phyloP scores from a whole-genome alignment of 2,888 invertebrate genomes.

The Malacosoma neustria region DNA sequence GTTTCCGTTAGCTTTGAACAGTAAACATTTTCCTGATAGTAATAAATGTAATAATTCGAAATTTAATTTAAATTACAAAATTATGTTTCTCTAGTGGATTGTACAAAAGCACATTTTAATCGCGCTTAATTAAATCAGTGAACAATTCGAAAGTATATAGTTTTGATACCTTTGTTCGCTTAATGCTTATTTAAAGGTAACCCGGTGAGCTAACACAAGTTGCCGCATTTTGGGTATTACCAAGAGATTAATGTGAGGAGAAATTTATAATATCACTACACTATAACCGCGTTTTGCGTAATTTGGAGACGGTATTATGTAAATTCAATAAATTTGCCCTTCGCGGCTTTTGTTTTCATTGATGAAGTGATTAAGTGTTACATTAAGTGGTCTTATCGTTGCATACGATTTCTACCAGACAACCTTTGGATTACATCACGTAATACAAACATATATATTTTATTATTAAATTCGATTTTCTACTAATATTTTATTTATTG shows the following conservation, averaged over 20 bases:
- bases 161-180: not conserved
- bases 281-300: constrained; percentile 31
- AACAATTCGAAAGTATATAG: not conserved
- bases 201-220: constrained; percentile 24
- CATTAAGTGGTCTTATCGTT: too few species aligned
- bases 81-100: too few species aligned
- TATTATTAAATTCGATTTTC: too few species aligned
- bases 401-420: too few species aligned
- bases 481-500: too few species aligned
- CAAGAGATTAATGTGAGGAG: constrained; percentile 41
- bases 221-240: constrained; percentile 29
- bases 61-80: too few species aligned
- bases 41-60: too few species aligned
- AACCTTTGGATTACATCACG: too few species aligned
- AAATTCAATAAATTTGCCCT: constrained; percentile 41
- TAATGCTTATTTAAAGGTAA: constrained; percentile 17
- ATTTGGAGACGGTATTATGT: constrained; percentile 45
- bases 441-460: too few species aligned
- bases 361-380: too few species aligned
- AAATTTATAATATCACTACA: constrained; percentile 48
- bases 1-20: too few species aligned
- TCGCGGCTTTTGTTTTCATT: constrained; percentile 6
- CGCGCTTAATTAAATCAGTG: not conserved
- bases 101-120: not conserved
- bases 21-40: too few species aligned